Percentiles rank a stretch among this genome's conserved stretches.
Conservation (phyloP, 2,888 invertebrate genomes). For the Cartodere bifasciata region DNA sequence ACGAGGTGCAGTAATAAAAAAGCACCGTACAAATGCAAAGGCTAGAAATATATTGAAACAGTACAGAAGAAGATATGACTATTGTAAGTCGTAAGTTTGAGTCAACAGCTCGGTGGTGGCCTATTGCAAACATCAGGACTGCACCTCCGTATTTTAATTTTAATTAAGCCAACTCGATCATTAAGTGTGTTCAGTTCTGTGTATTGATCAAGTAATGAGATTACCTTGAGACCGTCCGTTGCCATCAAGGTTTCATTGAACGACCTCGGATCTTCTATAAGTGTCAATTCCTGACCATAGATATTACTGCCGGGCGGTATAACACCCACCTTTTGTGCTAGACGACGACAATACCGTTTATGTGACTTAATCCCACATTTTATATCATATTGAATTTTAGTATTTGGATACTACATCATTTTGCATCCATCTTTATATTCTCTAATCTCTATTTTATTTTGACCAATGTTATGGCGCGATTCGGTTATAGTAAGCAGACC, state of each 20-base stretch:
- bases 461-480: too few relatives aligned
- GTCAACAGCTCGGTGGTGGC: constrained; percentile 18
- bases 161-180: constrained; percentile 34
- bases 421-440: too few relatives aligned
- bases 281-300: constrained; percentile 10
- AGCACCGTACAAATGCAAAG: too few relatives aligned
- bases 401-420: too few relatives aligned
- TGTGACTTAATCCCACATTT: too few relatives aligned
- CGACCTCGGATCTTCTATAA: constrained; percentile 7
- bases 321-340: too few relatives aligned
- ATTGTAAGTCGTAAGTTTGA: constrained; percentile 22
- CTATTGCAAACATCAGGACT: constrained; percentile 9
- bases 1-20: too few relatives aligned
- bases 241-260: constrained; percentile 22
- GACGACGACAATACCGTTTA: too few relatives aligned
- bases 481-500: too few relatives aligned
- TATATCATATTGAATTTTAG: too few relatives aligned
- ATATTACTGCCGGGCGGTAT: constrained; percentile 9
- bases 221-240: constrained; percentile 31
- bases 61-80: constrained; percentile 22
- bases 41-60: too few relatives aligned
- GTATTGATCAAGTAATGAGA: constrained; percentile 31
- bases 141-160: constrained; percentile 31
- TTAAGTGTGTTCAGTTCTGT: constrained; percentile 26
- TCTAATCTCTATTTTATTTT: too few relatives aligned